These are phyloP conservation scores for Dasyurus viverrinus DNA, from an alignment of 2,113 vertebrate genomes.

Conservation along the genomic window DNA sequence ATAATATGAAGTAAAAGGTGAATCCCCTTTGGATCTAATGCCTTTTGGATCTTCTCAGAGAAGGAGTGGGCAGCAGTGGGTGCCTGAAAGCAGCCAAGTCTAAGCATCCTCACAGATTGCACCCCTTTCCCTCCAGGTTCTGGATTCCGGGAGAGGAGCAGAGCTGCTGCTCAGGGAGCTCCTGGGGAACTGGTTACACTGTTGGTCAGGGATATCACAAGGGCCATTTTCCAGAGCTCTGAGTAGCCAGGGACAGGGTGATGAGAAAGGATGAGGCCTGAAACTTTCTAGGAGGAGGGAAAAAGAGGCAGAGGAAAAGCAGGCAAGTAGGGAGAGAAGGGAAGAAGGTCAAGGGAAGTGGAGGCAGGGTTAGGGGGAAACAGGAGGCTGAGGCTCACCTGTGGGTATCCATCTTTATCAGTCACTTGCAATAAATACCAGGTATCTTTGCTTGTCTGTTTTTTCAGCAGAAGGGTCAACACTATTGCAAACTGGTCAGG, in stretches of 20 bases:
- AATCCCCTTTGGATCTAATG: neutral
- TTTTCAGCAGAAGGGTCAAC: slow-evolving; percentile 94
- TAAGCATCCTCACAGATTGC: neutral
- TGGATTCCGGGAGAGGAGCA: neutral
- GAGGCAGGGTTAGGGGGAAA: neutral
- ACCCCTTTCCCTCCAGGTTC: neutral
- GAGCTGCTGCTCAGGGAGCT: too few relatives aligned
- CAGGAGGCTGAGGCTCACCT: slow-evolving; percentile 83
- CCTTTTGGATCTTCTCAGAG: neutral
- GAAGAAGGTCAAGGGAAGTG: fast-evolving
- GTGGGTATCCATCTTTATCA: slow-evolving; percentile 91
- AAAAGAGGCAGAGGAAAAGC: neutral
- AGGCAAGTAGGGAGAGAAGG: neutral
- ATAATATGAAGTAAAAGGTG: neutral
- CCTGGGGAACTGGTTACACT: neutral
- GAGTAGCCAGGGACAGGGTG: neutral
- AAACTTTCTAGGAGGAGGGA: neutral
- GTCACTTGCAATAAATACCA: slow-evolving; percentile 95
- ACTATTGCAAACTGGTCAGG: slow-evolving; percentile 92
- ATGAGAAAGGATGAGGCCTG: neutral
- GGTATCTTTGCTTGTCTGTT: slow-evolving; percentile 88
- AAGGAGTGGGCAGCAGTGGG: neutral
- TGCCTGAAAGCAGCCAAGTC: neutral
- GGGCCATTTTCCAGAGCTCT: neutral
- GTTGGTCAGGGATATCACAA: neutral